Percentiles rank a stretch among this genome's conserved stretches.
phyloP scores from a whole-genome alignment of 2,113 vertebrate species.

The Bucco capensis region DNA sequence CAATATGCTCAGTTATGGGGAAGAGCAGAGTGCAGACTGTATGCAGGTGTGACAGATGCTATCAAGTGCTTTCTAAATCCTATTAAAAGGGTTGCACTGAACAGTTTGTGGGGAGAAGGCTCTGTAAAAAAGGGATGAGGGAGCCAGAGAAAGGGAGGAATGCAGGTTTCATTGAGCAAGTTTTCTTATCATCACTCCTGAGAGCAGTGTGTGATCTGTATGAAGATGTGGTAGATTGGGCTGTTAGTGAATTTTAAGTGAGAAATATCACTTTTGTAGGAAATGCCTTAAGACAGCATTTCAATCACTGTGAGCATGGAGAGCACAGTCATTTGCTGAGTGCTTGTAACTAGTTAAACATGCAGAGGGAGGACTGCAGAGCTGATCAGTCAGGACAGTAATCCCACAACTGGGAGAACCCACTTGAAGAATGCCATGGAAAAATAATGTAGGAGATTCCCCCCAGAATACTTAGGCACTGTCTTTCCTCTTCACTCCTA shows the following conservation, averaged over 20 bases:
- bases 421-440: neutral
- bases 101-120: neutral
- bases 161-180: neutral
- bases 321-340: neutral
- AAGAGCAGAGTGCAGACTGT: neutral
- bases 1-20: neutral
- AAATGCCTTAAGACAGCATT: neutral
- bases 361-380: neutral
- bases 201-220: neutral
- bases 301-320: neutral
- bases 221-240: neutral
- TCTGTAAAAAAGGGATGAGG: neutral
- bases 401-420: neutral
- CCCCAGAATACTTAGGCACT: neutral
- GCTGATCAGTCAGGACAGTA: neutral
- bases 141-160: neutral
- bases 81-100: neutral
- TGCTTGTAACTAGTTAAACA: neutral
- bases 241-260: neutral
- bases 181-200: neutral
- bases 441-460: neutral
- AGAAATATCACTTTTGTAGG: neutral
- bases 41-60: neutral
- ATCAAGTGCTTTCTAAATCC: neutral
- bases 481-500: neutral